Conservation (phyloP, 1,140 invertebrate genomes). For the Limonius californicus region DNA sequence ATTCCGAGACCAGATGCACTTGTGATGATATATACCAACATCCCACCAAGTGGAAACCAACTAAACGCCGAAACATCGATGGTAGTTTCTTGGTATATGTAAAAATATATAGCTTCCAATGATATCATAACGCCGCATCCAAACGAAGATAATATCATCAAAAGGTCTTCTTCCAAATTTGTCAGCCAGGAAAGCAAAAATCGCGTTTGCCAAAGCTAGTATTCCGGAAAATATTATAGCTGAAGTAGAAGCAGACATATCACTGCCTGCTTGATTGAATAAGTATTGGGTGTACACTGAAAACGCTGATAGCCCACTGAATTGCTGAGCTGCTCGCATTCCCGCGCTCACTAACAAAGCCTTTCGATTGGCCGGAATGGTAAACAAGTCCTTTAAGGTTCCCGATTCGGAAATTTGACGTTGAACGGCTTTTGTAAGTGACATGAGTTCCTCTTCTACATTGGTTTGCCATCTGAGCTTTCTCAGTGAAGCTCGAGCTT, state of each 20-base stretch:
- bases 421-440: conserved; percentile 26
- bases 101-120: too few species aligned
- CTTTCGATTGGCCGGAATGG: too few species aligned
- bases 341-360: not conserved
- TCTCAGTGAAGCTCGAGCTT: conserved; percentile 27
- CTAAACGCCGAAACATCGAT: too few species aligned
- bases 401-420: too few species aligned
- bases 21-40: not conserved
- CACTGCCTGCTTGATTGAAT: too few species aligned
- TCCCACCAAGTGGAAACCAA: too few species aligned
- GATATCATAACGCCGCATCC: not conserved
- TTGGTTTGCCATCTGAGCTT: too few species aligned
- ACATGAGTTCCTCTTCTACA: too few species aligned
- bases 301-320: not conserved
- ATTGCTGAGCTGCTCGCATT: not conserved
- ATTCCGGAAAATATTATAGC: not conserved
- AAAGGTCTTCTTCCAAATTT: too few species aligned
- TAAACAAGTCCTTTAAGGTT: not conserved
- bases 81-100: not conserved
- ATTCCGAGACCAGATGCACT: too few species aligned
- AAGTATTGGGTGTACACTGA: not conserved
- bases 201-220: not conserved
- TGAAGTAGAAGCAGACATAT: too few species aligned
- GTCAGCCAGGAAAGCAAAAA: too few species aligned
- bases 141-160: not conserved